Conservation (phyloP, 2,113 vertebrate species). For the Madoqua kirkii region DNA sequence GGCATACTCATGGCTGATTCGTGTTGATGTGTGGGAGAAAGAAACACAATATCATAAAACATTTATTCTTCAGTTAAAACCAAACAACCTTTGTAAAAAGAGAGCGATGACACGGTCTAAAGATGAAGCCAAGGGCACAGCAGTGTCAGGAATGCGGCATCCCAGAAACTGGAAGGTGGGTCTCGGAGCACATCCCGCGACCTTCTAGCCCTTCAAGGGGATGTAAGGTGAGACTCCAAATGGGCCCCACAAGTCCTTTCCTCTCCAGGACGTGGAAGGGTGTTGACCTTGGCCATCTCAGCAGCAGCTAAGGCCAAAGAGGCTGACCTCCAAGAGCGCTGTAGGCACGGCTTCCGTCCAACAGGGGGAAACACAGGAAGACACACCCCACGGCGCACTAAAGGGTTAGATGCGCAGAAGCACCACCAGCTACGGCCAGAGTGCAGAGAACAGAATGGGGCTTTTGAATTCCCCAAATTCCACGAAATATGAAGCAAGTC, state of each 20-base stretch:
- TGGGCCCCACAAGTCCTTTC: no score
- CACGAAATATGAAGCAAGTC: background rate
- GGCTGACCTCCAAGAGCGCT: background rate
- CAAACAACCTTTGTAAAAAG: background rate
- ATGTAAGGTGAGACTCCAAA: rapidly evolving
- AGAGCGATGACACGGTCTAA: background rate
- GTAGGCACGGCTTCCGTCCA: background rate
- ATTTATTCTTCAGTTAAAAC: background rate
- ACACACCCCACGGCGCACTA: background rate
- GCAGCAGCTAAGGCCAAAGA: background rate
- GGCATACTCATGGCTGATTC: background rate
- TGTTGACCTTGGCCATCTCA: background rate
- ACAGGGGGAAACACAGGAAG: background rate
- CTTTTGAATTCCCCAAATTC: background rate
- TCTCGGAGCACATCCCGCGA: no score
- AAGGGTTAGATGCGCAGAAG: background rate
- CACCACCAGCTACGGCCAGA: background rate
- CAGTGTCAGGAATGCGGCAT: background rate
- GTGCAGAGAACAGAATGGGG: background rate
- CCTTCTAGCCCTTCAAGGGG: background rate
- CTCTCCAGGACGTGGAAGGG: background rate
- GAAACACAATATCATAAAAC: background rate
- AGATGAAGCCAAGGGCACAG: background rate
- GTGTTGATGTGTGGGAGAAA: background rate
- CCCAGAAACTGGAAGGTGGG: background rate